Base-by-base conservation (phyloP, 2,888 invertebrate species). In the Halocaridina rubra region DNA sequence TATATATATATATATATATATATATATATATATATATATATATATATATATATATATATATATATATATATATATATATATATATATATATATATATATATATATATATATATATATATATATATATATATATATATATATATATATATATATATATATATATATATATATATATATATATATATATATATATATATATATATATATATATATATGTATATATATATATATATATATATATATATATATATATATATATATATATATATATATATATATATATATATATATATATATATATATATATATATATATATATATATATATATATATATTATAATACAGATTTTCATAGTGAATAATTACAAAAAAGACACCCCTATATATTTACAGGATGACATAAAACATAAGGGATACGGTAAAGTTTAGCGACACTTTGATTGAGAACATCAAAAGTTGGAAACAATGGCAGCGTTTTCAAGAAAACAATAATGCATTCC, bases 121-220 rank as follows among this genome's bases (percentile, higher is more conserved):
- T 64, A 77, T 77, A 77, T 64, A 61, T 64, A 32, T 64, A 61
- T 64, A 77, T 32, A 77, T 64, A 77, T 64, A 77, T 64, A 77
- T 32, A 77, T 77, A 77, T 64, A 77, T 64, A 61, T 64, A 77
- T 64, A 77, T 32, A 77, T 64, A 77, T 64, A 77, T 64, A 77
- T 64, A 77, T 64, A 77, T 64, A 77, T 64, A 77, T 64, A 77
- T 33, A 78, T 33, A 61, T 33, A 78, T 39, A 78, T 59, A 76
- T 76, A 57, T 76, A 76, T 75, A 75, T 75, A 75, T 75, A 75
- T 53, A 75, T 75, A 75, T 53, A 46, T 53, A 75, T 75, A 75
- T 75, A 4, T 75, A 75, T 75, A 75, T 75, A 53, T 75, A 53
- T 75, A 75, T 75, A 75, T 75, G 16, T 27, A 75, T 53, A 75